Percentiles rank a stretch among this genome's conserved stretches.
Conservation (phyloP, 2,888 invertebrate species). For the Steinernema scapterisci region DNA sequence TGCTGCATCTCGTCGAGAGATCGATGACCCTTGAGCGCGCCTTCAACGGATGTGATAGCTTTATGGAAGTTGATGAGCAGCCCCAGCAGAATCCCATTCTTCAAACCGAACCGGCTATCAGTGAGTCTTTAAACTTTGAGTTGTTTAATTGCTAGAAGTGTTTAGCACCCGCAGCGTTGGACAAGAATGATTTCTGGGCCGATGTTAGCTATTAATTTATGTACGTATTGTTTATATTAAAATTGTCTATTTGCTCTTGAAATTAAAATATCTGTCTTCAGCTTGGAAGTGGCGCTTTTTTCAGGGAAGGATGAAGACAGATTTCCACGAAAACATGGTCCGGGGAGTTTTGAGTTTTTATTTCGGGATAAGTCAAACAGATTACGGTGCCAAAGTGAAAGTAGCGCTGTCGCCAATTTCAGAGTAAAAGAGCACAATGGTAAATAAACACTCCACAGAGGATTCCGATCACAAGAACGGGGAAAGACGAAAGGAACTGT, state of each 20-base stretch:
- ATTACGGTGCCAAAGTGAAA: too few relatives aligned
- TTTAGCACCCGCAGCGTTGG: not conserved
- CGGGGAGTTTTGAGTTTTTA: too few relatives aligned
- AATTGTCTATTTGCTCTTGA: too few relatives aligned
- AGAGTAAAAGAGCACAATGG: too few relatives aligned
- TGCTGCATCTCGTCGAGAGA: not conserved
- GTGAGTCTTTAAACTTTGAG: not conserved
- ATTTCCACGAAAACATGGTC: too few relatives aligned
- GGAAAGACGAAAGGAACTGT: constrained; percentile 41
- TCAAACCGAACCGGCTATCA: not conserved
- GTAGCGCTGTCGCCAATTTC: too few relatives aligned
- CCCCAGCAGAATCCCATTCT: too few relatives aligned
- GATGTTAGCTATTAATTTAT: not conserved
- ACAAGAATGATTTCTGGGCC: not conserved
- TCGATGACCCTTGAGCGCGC: not conserved
- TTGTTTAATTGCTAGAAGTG: not conserved
- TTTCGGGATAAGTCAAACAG: too few relatives aligned
- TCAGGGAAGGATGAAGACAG: too few relatives aligned
- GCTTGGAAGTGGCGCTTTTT: too few relatives aligned
- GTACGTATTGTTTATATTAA: not conserved
- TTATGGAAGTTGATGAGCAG: not conserved
- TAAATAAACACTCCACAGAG: too few relatives aligned
- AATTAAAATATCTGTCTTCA: too few relatives aligned
- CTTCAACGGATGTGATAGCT: not conserved
- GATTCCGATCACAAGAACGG: constrained; percentile 47